Evolutionary conservation across 2,113 vertebrate species (phyloP).

Genomic region (Tenebrosternarchus preto): DNA sequence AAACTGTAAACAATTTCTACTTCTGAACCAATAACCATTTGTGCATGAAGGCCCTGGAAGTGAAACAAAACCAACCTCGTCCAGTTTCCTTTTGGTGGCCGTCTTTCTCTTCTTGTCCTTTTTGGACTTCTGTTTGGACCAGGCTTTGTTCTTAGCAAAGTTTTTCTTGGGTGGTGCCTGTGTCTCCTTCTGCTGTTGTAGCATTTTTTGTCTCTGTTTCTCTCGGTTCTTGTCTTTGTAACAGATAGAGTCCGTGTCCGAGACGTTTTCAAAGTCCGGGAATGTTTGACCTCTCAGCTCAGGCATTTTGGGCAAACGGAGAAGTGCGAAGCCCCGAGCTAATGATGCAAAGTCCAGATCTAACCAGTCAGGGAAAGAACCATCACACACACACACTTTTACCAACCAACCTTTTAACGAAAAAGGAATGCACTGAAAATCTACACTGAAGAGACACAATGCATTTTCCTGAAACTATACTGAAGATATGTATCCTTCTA

Average conservation of each 20-base stretch:
- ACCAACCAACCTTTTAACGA: no score
- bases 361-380: conserved; percentile 52
- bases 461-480: no score
- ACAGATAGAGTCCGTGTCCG: conserved; percentile 86
- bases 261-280: conserved; percentile 74
- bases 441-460: no score
- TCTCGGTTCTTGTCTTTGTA: conserved; percentile 93
- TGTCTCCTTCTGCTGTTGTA: conserved; percentile 72
- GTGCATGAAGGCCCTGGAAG: no score
- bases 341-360: conserved; percentile 87
- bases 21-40: no score
- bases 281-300: conserved; percentile 86
- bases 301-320: conserved; percentile 93
- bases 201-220: conserved; percentile 84
- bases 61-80: conserved; percentile 74
- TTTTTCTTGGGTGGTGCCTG: conserved; percentile 60
- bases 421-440: neutral
- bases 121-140: conserved; percentile 93
- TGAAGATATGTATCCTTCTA: no score
- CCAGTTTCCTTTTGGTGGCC: conserved; percentile 80
- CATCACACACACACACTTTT: no score
- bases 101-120: conserved; percentile 83
- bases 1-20: no score
- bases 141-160: conserved; percentile 82
- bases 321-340: conserved; percentile 87